phyloP scores from a whole-genome alignment of 2,113 vertebrate species.

The Corythoichthys intestinalis region DNA sequence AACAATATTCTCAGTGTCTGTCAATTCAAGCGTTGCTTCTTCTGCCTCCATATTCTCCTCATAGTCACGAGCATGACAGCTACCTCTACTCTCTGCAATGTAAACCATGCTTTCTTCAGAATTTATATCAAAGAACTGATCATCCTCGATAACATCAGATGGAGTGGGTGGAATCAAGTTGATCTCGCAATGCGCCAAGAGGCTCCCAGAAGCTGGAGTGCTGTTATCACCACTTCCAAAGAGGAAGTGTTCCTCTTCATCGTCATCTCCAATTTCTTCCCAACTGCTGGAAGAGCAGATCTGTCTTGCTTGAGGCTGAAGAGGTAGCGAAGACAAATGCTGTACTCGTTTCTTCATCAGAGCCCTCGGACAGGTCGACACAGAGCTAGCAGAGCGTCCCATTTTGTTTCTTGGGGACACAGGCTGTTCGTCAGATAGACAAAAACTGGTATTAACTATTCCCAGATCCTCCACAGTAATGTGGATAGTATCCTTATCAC shows the following conservation, averaged over 20 bases:
- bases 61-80: constrained; percentile 23
- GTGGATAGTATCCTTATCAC: constrained; percentile 45
- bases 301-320: constrained; percentile 22
- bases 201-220: constrained; percentile 24
- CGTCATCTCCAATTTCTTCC: constrained; percentile 27
- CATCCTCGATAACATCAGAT: constrained; percentile 57
- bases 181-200: constrained; percentile 63
- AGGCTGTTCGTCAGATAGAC: constrained; percentile 34
- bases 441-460: constrained; percentile 63
- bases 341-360: constrained; percentile 55
- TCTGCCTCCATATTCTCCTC: constrained; percentile 23
- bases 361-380: constrained; percentile 39
- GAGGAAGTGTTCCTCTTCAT: constrained; percentile 30
- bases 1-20: constrained; percentile 2
- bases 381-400: constrained; percentile 50
- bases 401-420: constrained; percentile 14
- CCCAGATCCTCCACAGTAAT: constrained; percentile 67
- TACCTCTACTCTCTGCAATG: constrained; percentile 38
- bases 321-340: constrained; percentile 57
- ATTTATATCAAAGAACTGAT: constrained; percentile 70
- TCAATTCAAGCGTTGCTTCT: constrained; percentile 2
- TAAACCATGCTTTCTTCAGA: constrained; percentile 53
- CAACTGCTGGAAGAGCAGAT: constrained; percentile 7
- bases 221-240: constrained; percentile 23
- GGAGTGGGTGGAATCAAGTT: constrained; percentile 75